A percentile compares a stretch with the other conserved stretches of the same genome.
Evolutionary conservation across 2,113 vertebrate species (phyloP).

Genomic region (Catagonus wagneri): DNA sequence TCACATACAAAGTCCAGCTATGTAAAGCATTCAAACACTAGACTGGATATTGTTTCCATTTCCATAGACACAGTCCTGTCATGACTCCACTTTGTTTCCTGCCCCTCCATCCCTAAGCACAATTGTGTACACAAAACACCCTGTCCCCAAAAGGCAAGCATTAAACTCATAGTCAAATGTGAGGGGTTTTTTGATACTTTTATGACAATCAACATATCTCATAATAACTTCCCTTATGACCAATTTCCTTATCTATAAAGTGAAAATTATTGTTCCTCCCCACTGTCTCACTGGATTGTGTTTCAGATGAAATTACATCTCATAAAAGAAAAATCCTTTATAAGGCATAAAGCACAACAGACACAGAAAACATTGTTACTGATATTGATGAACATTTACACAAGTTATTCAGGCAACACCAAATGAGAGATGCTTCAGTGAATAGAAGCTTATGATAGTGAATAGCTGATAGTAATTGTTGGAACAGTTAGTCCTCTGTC

Average conservation of each 20-base stretch:
- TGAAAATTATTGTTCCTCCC: neutral
- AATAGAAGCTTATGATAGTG: neutral
- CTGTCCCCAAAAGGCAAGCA: neutral
- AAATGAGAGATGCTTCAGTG: neutral
- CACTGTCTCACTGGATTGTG: neutral
- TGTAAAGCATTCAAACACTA: neutral
- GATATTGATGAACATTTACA: neutral
- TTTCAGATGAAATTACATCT: neutral
- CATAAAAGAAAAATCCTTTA: neutral
- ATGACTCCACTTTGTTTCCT: neutral
- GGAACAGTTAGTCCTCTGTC: neutral
- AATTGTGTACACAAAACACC: neutral
- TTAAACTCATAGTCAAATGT: conserved; percentile 19
- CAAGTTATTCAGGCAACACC: neutral
- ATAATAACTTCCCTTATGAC: neutral
- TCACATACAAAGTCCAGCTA: neutral
- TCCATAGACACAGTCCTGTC: neutral
- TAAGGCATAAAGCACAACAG: neutral
- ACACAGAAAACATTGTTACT: neutral
- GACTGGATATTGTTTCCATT: neutral
- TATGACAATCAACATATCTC: neutral
- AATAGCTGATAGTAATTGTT: neutral
- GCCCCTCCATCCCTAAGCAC: neutral
- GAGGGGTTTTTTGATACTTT: neutral
- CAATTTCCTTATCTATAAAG: neutral